Evolutionary conservation across 2,888 invertebrate genomes (phyloP).

Genomic region (Lasioglossum villosulum): DNA sequence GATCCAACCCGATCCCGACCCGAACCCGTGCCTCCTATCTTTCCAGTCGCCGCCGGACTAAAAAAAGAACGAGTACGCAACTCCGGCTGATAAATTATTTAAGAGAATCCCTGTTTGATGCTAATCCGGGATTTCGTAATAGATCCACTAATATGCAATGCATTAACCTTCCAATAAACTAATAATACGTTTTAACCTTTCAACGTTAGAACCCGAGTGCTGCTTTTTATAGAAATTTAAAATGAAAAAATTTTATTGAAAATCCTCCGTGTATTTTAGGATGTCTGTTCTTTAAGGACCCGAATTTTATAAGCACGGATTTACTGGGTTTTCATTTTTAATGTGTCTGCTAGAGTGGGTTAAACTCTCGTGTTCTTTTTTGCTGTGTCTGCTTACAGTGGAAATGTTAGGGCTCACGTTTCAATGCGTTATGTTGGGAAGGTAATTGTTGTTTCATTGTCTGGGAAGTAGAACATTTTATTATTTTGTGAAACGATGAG

Average conservation of each 20-base stretch:
- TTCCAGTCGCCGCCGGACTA: no score
- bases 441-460: background rate
- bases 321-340: background rate
- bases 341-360: background rate
- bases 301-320: background rate
- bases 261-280: background rate
- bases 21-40: background rate
- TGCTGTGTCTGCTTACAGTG: background rate
- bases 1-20: background rate
- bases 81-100: slow-evolving; percentile 21
- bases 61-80: background rate
- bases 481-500: background rate
- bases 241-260: no score
- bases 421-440: background rate
- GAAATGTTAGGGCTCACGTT: background rate
- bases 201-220: background rate
- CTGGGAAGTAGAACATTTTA: background rate
- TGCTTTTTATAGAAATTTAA: background rate
- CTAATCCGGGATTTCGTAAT: background rate
- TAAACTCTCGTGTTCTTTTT: background rate
- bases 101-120: slow-evolving; percentile 8
- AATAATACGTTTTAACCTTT: background rate
- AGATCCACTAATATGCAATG: background rate
- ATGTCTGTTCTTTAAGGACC: background rate
- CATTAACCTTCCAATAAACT: background rate